These are phyloP conservation scores for Thysanoteuthis rhombus DNA, from an alignment of 2,888 invertebrate species.

Conservation along the genomic window DNA sequence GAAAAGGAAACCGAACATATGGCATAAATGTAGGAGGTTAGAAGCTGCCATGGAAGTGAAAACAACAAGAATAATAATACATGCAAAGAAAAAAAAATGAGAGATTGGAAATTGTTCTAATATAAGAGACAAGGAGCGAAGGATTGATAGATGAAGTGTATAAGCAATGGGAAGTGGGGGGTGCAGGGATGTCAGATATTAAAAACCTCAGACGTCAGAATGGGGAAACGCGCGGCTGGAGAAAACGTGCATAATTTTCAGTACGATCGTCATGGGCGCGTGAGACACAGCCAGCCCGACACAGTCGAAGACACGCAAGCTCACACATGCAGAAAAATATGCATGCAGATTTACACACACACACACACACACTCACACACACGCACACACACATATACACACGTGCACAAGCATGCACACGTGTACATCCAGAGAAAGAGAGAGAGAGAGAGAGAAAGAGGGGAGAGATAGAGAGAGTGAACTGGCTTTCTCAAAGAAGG, in stretches of 20 bases:
- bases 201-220: not conserved
- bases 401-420: not conserved
- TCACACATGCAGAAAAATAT: not conserved
- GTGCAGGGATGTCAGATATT: not conserved
- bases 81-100: not conserved
- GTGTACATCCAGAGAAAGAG: not conserved
- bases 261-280: too few relatives aligned
- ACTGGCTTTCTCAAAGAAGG: too few relatives aligned
- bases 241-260: not conserved
- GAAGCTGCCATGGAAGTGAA: not conserved
- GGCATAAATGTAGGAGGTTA: not conserved
- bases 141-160: not conserved
- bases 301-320: not conserved
- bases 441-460: too few relatives aligned
- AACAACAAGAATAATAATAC: not conserved
- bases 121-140: not conserved
- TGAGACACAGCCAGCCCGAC: too few relatives aligned
- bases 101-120: not conserved
- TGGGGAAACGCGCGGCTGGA: not conserved
- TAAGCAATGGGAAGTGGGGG: not conserved
- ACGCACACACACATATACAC: not conserved
- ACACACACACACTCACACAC: not conserved
- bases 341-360: not conserved
- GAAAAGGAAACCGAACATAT: not conserved
- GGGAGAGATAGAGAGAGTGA: too few relatives aligned